phyloP scores from a whole-genome alignment of 2,888 invertebrate genomes.

The Prostheceraeus crozeri region DNA sequence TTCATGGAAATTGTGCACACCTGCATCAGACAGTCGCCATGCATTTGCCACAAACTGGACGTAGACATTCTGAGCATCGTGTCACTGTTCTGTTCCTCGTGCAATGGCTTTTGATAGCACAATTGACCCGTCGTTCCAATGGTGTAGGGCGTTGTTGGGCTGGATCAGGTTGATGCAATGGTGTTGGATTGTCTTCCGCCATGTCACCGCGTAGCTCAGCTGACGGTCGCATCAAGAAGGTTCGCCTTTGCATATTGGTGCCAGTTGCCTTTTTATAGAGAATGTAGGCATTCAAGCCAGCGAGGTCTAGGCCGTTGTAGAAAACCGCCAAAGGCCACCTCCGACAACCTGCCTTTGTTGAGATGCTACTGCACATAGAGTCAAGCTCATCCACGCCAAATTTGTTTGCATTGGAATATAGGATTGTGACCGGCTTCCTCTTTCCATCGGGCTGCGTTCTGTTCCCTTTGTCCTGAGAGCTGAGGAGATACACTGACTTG shows the following conservation, averaged over 20 bases:
- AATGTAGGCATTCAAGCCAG: conserved; percentile 22
- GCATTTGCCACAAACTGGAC: conserved; percentile 23
- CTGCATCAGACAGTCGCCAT: conserved; percentile 21
- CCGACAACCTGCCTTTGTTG: conserved; percentile 23
- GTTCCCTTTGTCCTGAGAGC: too few species aligned
- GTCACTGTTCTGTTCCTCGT: conserved; percentile 24
- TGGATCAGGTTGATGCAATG: conserved; percentile 25
- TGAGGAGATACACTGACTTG: conserved; percentile 22
- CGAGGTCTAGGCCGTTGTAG: conserved; percentile 18
- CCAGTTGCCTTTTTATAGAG: conserved; percentile 19
- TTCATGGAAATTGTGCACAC: not conserved
- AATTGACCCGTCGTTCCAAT: conserved; percentile 18
- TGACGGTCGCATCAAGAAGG: conserved; percentile 24
- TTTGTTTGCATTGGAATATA: conserved; percentile 16
- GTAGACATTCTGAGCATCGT: conserved; percentile 7
- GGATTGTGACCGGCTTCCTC: conserved; percentile 22
- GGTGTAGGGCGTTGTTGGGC: too few species aligned
- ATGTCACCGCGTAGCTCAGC: conserved; percentile 23
- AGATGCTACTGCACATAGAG: conserved; percentile 8
- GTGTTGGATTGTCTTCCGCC: conserved; percentile 22
- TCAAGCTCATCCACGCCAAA: conserved; percentile 18
- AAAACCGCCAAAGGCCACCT: conserved; percentile 19
- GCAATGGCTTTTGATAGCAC: conserved; percentile 25
- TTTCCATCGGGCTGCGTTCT: conserved; percentile 2
- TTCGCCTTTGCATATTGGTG: conserved; percentile 21